These are phyloP conservation scores for Phalangium opilio DNA, from an alignment of 2,888 invertebrate species.

Conservation along the genomic window DNA sequence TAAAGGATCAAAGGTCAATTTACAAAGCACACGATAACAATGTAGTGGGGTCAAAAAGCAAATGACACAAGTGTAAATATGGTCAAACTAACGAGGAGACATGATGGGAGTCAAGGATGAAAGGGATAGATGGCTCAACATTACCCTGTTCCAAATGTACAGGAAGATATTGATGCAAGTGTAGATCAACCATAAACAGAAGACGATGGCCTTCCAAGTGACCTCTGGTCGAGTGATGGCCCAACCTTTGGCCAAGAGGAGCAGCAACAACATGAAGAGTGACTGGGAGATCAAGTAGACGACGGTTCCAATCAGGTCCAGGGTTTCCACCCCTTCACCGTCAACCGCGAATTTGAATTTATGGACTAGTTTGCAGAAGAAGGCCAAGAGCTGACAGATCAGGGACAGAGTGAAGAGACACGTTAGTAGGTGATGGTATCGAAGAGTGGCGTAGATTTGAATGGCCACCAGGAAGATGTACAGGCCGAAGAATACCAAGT, in stretches of 20 bases:
- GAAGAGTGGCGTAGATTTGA: slow-evolving; percentile 75
- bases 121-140: too few relatives aligned
- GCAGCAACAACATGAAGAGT: slow-evolving; percentile 76
- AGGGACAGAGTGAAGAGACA: slow-evolving; percentile 76
- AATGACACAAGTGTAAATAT: too few relatives aligned
- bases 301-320: slow-evolving; percentile 77
- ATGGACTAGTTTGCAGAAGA: slow-evolving; percentile 73
- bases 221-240: slow-evolving; percentile 80
- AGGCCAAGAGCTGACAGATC: slow-evolving; percentile 64
- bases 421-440: slow-evolving; percentile 73
- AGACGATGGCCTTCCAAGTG: slow-evolving; percentile 65
- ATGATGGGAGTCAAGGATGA: too few relatives aligned
- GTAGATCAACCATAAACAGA: slow-evolving; percentile 80
- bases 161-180: slow-evolving; percentile 77
- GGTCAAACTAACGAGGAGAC: too few relatives aligned
- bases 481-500: slow-evolving; percentile 66
- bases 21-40: too few relatives aligned
- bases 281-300: slow-evolving; percentile 85
- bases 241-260: slow-evolving; percentile 92
- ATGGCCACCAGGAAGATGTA: slow-evolving; percentile 73
- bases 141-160: slow-evolving; percentile 91
- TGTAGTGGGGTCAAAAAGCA: too few relatives aligned
- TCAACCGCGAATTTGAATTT: slow-evolving; percentile 77
- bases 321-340: slow-evolving; percentile 66
- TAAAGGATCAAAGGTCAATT: too few relatives aligned